phyloP scores from a whole-genome alignment of 2,797 vertebrate genomes.

The Poliocrania exsul region DNA sequence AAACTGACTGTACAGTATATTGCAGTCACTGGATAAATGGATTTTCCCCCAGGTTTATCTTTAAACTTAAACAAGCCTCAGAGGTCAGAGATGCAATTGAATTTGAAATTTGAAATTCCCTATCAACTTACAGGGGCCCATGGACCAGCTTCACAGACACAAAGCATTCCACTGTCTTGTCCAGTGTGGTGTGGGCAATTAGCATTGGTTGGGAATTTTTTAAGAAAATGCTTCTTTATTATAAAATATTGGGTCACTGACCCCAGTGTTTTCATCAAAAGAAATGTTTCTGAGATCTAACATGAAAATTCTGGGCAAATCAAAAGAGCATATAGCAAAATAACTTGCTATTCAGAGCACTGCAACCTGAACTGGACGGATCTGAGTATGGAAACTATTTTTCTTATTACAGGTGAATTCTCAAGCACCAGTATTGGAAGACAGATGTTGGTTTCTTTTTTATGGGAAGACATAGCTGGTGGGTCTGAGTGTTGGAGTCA shows the following conservation, averaged over 20 bases:
- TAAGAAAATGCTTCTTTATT: background rate
- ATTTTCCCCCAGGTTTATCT: background rate
- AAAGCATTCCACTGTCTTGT: background rate
- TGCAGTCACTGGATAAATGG: background rate
- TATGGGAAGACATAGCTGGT: background rate
- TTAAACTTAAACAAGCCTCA: background rate
- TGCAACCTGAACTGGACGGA: background rate
- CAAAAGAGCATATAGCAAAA: background rate
- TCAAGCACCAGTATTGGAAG: background rate
- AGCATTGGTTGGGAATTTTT: background rate
- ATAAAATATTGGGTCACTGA: background rate
- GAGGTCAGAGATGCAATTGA: background rate
- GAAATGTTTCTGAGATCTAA: background rate
- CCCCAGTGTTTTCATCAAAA: background rate
- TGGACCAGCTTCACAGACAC: background rate
- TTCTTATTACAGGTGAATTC: conserved; percentile 25
- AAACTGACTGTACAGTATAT: background rate
- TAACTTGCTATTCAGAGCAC: background rate
- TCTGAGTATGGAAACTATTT: background rate
- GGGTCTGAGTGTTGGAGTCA: background rate
- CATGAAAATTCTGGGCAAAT: background rate
- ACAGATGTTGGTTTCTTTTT: background rate
- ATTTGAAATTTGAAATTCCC: background rate
- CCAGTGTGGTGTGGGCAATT: background rate
- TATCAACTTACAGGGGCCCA: background rate